A percentile compares a stretch with the other conserved stretches of the same genome.
phyloP scores from a whole-genome alignment of 1,140 invertebrate genomes.

The Paralvinella palmiformis region DNA sequence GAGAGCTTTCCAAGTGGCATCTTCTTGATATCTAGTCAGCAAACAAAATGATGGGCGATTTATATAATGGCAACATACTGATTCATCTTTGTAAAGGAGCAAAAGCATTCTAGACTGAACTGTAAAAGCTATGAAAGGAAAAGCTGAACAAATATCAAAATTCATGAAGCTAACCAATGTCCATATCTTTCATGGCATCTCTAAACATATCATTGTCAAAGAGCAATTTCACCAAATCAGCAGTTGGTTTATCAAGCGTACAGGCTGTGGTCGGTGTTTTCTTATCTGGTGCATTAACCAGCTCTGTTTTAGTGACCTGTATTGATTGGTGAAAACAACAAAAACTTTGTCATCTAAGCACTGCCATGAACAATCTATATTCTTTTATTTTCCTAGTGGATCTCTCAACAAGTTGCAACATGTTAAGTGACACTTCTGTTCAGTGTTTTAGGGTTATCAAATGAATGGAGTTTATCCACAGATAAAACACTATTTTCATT shows the following conservation, averaged over 20 bases:
- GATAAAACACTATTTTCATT: no score
- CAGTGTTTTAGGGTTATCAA: no score
- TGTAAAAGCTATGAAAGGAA: neutral
- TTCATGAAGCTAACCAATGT: conserved; percentile 34
- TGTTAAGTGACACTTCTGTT: no score
- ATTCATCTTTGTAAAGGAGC: neutral
- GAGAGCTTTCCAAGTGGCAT: conserved; percentile 54
- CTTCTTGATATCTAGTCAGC: conserved; percentile 50
- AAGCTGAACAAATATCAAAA: neutral
- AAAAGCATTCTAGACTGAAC: neutral
- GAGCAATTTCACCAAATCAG: conserved; percentile 48
- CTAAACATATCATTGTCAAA: conserved; percentile 53
- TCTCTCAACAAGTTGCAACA: no score
- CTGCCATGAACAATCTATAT: no score
- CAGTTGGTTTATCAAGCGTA: conserved; percentile 41
- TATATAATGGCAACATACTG: neutral
- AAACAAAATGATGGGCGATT: neutral
- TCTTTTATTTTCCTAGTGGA: no score
- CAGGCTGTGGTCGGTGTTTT: conserved; percentile 4
- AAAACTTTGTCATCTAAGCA: no score
- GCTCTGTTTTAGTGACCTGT: neutral
- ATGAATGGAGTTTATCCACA: no score
- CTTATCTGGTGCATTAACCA: neutral
- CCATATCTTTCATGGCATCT: conserved; percentile 47
- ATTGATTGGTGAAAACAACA: no score